A percentile compares a stretch with the other conserved stretches of the same genome.
phyloP scores from a whole-genome alignment of 2,113 vertebrate genomes.

The Anarhynchus alexandrinus region DNA sequence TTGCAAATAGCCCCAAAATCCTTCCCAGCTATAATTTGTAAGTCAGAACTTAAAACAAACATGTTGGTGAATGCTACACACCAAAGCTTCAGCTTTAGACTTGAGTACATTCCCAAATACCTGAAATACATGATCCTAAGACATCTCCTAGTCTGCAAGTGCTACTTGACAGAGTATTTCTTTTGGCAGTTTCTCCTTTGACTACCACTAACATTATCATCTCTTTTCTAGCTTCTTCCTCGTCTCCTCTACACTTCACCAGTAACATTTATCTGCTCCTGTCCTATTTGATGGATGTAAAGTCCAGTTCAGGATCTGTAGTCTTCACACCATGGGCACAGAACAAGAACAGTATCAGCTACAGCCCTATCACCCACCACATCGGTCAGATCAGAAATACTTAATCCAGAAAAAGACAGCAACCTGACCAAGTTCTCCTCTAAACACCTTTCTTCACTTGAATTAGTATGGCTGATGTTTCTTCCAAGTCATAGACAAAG shows the following conservation, averaged over 20 bases:
- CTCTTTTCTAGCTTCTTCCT: neutral
- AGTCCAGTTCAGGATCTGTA: neutral
- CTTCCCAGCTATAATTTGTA: neutral
- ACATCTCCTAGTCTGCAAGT: neutral
- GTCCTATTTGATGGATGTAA: fast-evolving
- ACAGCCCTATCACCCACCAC: neutral
- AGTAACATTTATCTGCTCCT: neutral
- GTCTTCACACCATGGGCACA: neutral
- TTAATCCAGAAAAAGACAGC: neutral
- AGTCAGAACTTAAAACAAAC: neutral
- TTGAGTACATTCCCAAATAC: neutral
- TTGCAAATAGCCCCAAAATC: neutral
- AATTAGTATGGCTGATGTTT: neutral
- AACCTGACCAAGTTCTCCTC: neutral
- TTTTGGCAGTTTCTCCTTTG: neutral
- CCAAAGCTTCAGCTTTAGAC: neutral
- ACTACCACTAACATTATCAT: neutral
- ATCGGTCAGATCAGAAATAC: neutral
- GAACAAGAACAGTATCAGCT: neutral
- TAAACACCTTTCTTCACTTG: neutral
- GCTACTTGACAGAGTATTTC: neutral
- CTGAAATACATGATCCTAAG: neutral
- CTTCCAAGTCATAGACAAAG: neutral
- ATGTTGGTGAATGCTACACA: neutral
- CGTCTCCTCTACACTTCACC: neutral